Conservation (phyloP, 1,140 invertebrate species). For the Drosophila prosaltans region DNA sequence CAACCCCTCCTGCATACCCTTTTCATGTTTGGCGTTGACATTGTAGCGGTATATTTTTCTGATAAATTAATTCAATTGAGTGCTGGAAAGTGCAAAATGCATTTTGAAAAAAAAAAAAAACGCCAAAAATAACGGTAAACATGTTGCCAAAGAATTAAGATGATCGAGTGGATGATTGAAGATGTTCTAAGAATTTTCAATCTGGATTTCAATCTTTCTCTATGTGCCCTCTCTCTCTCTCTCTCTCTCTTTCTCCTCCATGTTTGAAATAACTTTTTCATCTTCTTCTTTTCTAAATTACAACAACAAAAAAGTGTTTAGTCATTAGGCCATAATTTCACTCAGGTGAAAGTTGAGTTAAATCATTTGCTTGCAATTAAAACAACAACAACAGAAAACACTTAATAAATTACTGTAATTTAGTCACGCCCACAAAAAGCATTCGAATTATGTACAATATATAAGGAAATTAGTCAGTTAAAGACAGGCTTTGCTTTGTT, state of each 20-base stretch:
- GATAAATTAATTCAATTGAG: constrained; percentile 71
- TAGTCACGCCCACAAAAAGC: constrained; percentile 54
- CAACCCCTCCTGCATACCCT: neutral
- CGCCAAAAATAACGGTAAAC: constrained; percentile 48
- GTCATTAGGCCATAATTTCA: constrained; percentile 77
- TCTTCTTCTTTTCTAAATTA: constrained; percentile 60
- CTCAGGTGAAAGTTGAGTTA: constrained; percentile 70
- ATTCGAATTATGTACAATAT: constrained; percentile 13
- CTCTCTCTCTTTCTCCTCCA: too few species aligned
- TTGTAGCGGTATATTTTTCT: constrained; percentile 65
- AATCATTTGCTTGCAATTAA: constrained; percentile 66
- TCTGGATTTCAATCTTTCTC: constrained; percentile 37
- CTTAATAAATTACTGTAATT: constrained; percentile 66
- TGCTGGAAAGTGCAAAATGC: constrained; percentile 30
- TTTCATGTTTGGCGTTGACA: constrained; percentile 56
- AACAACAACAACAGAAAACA: constrained; percentile 51
- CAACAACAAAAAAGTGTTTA: constrained; percentile 57
- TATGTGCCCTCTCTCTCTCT: too few species aligned
- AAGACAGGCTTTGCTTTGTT: constrained; percentile 9
- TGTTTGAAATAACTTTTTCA: constrained; percentile 1
- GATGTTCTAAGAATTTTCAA: neutral
- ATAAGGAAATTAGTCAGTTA: constrained; percentile 51
- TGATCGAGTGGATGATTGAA: too few species aligned
- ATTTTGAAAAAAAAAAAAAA: neutral
- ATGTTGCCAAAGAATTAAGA: constrained; percentile 38